These are phyloP conservation scores for Polydesmus complanatus DNA, from an alignment of 2,888 invertebrate species.

Conservation along the genomic window DNA sequence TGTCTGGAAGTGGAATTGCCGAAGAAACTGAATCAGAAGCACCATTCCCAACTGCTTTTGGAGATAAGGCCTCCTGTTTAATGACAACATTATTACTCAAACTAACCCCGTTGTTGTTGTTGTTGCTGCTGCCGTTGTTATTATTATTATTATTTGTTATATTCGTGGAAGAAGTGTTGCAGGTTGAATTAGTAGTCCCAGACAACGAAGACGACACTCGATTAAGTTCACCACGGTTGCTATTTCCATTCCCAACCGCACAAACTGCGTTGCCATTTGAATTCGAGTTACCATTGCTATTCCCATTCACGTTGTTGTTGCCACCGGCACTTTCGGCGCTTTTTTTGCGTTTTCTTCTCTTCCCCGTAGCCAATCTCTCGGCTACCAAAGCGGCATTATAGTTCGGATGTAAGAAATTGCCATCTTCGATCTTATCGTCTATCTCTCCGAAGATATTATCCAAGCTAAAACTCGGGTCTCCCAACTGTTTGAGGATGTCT, in stretches of 20 bases:
- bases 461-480: slow-evolving; percentile 62
- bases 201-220: not conserved
- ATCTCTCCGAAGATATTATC: slow-evolving; percentile 41
- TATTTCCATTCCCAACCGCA: too few species aligned
- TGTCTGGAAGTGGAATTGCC: too few species aligned
- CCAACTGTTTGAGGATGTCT: slow-evolving; percentile 64
- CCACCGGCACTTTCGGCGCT: slow-evolving; percentile 4
- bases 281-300: not conserved
- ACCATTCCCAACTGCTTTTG: not conserved
- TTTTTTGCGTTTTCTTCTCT: slow-evolving; percentile 12
- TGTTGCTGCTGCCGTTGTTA: not conserved
- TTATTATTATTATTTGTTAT: too few species aligned
- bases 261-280: not conserved
- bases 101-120: not conserved
- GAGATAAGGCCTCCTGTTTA: not conserved
- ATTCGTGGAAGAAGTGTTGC: not conserved
- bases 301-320: not conserved
- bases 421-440: slow-evolving; percentile 17
- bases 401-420: slow-evolving; percentile 2
- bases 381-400: not conserved
- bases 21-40: too few species aligned
- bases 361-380: not conserved
- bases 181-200: not conserved
- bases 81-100: not conserved
- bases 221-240: too few species aligned